A percentile compares a stretch with the other conserved stretches of the same genome.
Evolutionary conservation across 1,140 invertebrate genomes (phyloP).

Genomic region (Oryctes rhinoceros): DNA sequence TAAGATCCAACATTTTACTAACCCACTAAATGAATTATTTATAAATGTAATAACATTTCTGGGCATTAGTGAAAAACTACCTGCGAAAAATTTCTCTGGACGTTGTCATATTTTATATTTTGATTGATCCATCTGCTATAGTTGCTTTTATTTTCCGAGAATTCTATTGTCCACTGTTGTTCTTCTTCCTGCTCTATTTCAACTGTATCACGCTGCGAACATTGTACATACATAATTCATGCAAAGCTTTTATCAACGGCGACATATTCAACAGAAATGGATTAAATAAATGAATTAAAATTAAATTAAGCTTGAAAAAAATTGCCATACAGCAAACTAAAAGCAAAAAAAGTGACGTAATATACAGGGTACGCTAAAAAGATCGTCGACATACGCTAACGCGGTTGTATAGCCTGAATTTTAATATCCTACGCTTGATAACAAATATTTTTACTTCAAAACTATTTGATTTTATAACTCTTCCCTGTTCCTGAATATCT

Average conservation of each 20-base stretch:
- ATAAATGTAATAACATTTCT: background rate
- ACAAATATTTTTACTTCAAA: no score
- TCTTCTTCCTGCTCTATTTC: conserved; percentile 46
- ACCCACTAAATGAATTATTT: background rate
- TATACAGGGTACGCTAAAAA: no score
- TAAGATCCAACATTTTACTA: conserved; percentile 1
- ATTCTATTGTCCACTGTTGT: conserved; percentile 43
- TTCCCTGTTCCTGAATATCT: no score
- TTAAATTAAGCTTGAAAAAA: background rate
- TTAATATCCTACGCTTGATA: no score
- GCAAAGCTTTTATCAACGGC: conserved; percentile 15
- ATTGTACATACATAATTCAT: conserved; percentile 33
- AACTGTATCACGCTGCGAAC: conserved; percentile 38
- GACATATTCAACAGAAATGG: background rate
- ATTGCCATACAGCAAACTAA: no score
- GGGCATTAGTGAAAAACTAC: conserved; percentile 48
- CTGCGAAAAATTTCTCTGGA: conserved; percentile 59
- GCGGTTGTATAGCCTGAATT: no score
- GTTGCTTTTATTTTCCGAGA: conserved; percentile 46
- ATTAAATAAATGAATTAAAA: background rate
- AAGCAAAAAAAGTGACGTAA: no score
- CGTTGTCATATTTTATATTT: conserved; percentile 60
- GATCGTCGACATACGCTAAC: no score
- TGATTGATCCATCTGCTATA: conserved; percentile 57
- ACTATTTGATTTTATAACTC: no score